Evolutionary conservation across 2,888 invertebrate genomes (phyloP), one percentile per base, ranked within the genome.

Genomic region (Apomyelois bistriatella): DNA sequence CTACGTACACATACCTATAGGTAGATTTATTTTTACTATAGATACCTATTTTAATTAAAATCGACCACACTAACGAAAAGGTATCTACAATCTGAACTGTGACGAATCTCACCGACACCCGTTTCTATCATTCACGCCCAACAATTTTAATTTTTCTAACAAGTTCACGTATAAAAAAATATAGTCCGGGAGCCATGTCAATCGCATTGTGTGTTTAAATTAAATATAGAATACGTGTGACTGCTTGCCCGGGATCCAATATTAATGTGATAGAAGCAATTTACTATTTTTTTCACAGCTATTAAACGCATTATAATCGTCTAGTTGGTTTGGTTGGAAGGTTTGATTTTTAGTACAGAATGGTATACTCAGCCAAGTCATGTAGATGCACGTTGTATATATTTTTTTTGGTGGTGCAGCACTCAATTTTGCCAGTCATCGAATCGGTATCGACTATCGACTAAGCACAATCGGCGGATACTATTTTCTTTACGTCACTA

Each of bases 121-220:
- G 71, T 74, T 74, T 72, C 74, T 70, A 72, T 64, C 64, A 61
- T 62, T 62, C 58, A 62, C 60, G 54, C 58, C 60, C 62, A 60
- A 59, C 67, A 62, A 64, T 66, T 70, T 72, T 68, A 65, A 72
- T 72, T 71, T 71, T 72, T 70, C 59, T 56, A 58, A 58, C 58
- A 52, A 58, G 52, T 55, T 30, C 16, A 38, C 40, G 38, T 13
- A 35, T 41, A 49, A 52, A 52, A 53, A 53, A 77, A 74, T 72
- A 76, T 75, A 77, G 69, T 70, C 67, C 75, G 76, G 82, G 76
- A 81, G 81, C 76, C 85, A 79, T 81, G 79, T 82, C 80, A 81
- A 82, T 82, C 77, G 85, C 79, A 76, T 88, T 88, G 86, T 88
- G 76, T 80, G 76, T 79, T 84, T 79, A 84, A 86, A 87, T 87